Conservation (phyloP, 2,888 invertebrate genomes). For the Polietes domitor region DNA sequence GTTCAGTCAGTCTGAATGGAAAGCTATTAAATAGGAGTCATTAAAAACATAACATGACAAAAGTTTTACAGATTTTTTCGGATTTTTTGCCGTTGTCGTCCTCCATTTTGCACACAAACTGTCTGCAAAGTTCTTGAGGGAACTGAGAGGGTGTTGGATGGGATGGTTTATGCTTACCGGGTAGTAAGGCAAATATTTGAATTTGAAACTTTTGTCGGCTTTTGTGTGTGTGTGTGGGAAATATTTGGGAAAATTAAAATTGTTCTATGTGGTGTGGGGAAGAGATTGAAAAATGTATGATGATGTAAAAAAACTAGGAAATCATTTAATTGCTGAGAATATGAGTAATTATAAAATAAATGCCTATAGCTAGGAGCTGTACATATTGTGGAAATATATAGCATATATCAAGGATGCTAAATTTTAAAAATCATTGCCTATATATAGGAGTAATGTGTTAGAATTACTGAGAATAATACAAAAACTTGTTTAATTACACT, state of each 20-base stretch:
- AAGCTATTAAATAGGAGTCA: conserved; percentile 66
- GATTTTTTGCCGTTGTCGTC: neutral
- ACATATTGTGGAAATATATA: too few relatives aligned
- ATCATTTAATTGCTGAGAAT: too few relatives aligned
- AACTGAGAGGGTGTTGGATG: conserved; percentile 3
- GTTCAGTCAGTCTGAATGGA: conserved; percentile 58
- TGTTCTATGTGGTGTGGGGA: too few relatives aligned
- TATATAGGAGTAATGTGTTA: too few relatives aligned
- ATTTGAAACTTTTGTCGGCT: conserved; percentile 5
- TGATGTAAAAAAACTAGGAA: too few relatives aligned
- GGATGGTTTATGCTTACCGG: neutral
- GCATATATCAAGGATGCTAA: too few relatives aligned
- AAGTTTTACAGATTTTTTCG: conserved; percentile 28
- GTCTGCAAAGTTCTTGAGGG: conserved; percentile 75
- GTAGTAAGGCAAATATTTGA: neutral
- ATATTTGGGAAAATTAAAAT: conserved; percentile 18
- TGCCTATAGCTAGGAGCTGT: too few relatives aligned
- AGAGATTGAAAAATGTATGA: too few relatives aligned
- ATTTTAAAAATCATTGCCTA: too few relatives aligned
- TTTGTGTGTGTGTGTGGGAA: neutral
- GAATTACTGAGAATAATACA: too few relatives aligned
- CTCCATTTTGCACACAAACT: conserved; percentile 70
- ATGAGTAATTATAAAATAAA: too few relatives aligned
- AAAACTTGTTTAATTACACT: too few relatives aligned
- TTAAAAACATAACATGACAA: conserved; percentile 65